phyloP scores from a whole-genome alignment of 2,113 vertebrate genomes.

The Dolichotis patagonum region DNA sequence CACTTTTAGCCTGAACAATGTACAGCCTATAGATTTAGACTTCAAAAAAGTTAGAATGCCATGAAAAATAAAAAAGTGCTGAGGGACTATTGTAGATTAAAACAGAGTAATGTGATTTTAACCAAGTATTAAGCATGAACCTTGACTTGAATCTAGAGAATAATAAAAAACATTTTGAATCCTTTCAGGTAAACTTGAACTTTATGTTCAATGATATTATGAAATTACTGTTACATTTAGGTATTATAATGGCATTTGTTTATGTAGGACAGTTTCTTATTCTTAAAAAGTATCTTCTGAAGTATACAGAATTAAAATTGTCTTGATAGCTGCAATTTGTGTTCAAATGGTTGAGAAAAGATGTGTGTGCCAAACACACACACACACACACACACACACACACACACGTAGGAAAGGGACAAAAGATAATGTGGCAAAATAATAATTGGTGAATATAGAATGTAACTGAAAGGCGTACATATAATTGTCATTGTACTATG shows the following conservation, averaged over 20 bases:
- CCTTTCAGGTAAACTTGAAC: slow-evolving; percentile 26
- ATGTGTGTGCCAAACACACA: background rate
- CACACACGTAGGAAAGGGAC: background rate
- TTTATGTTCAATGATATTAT: background rate
- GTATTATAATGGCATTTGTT: background rate
- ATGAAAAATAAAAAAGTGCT: background rate
- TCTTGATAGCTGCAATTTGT: background rate
- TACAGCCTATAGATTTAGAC: background rate
- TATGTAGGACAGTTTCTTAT: background rate
- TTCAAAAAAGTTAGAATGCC: background rate
- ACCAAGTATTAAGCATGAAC: background rate
- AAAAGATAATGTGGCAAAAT: background rate
- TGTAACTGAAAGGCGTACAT: background rate
- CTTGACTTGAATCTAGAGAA: background rate
- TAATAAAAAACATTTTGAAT: background rate
- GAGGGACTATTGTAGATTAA: background rate
- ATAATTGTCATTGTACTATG: background rate
- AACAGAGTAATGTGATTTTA: slow-evolving; percentile 14
- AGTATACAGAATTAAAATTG: background rate
- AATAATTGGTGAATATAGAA: background rate
- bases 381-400: background rate
- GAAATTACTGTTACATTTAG: slow-evolving; percentile 31
- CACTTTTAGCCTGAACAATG: slow-evolving; percentile 38
- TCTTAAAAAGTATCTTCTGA: background rate
- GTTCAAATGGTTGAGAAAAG: slow-evolving; percentile 38